Conservation (phyloP, 2,797 vertebrate genomes). For the Pipistrellus nathusii region DNA sequence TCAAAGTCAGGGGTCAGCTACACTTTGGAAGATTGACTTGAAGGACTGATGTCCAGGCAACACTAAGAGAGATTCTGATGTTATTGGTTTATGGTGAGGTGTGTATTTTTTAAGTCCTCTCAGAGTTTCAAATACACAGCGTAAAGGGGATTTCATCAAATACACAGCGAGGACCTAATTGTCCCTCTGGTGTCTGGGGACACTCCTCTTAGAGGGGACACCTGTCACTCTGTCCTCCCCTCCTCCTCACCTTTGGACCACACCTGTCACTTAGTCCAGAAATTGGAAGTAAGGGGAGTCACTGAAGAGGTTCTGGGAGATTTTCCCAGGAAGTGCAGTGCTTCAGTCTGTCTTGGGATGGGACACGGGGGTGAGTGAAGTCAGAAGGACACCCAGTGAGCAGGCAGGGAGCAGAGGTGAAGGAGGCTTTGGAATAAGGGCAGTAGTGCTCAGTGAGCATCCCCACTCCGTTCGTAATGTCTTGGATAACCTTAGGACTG, state of each 20-base stretch:
- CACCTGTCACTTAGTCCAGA: background rate
- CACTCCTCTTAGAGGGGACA: too few relatives aligned
- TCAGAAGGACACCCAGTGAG: background rate
- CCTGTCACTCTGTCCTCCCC: background rate
- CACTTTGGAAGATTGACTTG: background rate
- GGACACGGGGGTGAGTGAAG: background rate
- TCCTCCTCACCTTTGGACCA: background rate
- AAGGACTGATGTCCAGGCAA: background rate
- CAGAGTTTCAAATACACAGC: background rate
- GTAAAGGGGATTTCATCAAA: too few relatives aligned
- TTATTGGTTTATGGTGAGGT: background rate
- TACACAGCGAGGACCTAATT: background rate
- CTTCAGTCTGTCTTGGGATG: too few relatives aligned
- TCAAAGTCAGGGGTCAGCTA: background rate
- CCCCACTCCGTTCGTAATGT: background rate
- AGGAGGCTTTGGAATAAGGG: too few relatives aligned
- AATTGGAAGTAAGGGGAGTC: background rate
- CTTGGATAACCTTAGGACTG: background rate
- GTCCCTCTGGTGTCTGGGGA: background rate
- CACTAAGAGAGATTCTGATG: background rate
- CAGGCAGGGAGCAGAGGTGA: background rate
- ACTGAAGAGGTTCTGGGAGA: background rate
- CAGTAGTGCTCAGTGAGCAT: rapidly evolving
- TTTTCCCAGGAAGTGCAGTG: background rate
- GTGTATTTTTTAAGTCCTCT: background rate